Evolutionary conservation across 2,797 vertebrate genomes (phyloP), one percentile per base, ranked within the genome.

Genomic region (Parauchenoglanis ngamensis): DNA sequence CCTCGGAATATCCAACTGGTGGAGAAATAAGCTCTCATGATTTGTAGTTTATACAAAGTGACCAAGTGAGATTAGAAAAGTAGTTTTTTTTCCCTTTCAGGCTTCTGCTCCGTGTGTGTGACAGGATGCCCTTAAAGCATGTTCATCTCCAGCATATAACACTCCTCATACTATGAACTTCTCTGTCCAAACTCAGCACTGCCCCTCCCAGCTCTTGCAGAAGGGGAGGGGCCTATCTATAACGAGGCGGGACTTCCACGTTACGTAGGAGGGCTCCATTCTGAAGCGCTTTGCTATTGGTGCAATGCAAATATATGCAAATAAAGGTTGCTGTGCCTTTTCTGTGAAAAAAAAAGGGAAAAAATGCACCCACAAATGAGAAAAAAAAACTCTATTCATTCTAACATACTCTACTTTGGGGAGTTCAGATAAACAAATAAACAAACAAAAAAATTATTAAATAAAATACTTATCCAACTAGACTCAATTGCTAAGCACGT

Each of bases 1-100:
- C 94, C 95, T 76, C 90, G 94, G 93, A 95, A 95, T 89, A 96
- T 96, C 96, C 95, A 96, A 84, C 88, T 91, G 76, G 94, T 91
- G 61, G 95, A 92, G 49, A 94, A 93, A 67, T 90, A 92, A 70
- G 91, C 81, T 87, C 94, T 93, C 95, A 96, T 85, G 49, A 84
- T 84, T 40, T 84, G 21, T 57, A 72, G 67, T 68, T 56, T 56
- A 56, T 40, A 67, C 44, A 82, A 28, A 83, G 61, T 83, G n/a
- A 52, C 31, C 52, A 83, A 76, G 31, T 44, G 2, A 61, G 35
- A 17, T 40, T 6, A 79, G 2, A 6, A 59, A 77, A 35, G 7
- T 35, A 35, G 19, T 72, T 52, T 6, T 21, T 40, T 17, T 17
- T 59, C 10, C 7, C 1, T 65, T 35, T 70, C 49, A 19, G 40